Percentiles rank a stretch among this genome's conserved stretches.
Evolutionary conservation across 2,888 invertebrate genomes (phyloP).

Genomic region (Agriopis leucophaearia): DNA sequence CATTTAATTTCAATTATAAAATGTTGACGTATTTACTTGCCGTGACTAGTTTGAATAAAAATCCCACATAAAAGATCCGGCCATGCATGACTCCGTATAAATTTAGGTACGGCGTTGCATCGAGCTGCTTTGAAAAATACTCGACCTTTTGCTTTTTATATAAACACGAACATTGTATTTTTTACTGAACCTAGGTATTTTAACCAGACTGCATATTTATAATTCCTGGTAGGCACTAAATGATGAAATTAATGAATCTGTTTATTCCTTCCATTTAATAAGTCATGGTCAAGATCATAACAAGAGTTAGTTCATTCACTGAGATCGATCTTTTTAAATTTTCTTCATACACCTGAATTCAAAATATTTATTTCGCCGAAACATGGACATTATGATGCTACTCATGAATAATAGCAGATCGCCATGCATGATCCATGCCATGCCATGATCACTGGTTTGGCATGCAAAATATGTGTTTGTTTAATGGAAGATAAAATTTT

Average conservation of each 20-base stretch:
- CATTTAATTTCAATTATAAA: slow-evolving; percentile 10
- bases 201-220: slow-evolving; percentile 11
- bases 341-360: neutral
- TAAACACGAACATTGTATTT: slow-evolving; percentile 24
- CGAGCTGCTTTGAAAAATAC: slow-evolving; percentile 54
- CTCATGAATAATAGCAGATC: no score
- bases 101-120: slow-evolving; percentile 51
- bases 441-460: no score
- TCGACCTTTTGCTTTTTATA: slow-evolving; percentile 44
- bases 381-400: no score
- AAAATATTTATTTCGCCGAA: no score
- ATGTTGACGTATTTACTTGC: slow-evolving; percentile 52
- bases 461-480: no score
- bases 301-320: neutral
- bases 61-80: slow-evolving; percentile 59
- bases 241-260: slow-evolving; percentile 12
- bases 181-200: slow-evolving; percentile 14
- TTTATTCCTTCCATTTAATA: slow-evolving; percentile 3
- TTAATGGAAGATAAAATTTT: no score
- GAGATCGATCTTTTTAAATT: neutral
- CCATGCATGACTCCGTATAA: slow-evolving; percentile 57
- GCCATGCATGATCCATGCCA: no score
- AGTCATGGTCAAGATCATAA: neutral
- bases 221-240: neutral
- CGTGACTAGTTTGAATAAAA: slow-evolving; percentile 60